Evolutionary conservation across 2,113 vertebrate genomes (phyloP), one percentile per base, ranked within the genome.

Genomic region (Oncorhynchus masou): DNA sequence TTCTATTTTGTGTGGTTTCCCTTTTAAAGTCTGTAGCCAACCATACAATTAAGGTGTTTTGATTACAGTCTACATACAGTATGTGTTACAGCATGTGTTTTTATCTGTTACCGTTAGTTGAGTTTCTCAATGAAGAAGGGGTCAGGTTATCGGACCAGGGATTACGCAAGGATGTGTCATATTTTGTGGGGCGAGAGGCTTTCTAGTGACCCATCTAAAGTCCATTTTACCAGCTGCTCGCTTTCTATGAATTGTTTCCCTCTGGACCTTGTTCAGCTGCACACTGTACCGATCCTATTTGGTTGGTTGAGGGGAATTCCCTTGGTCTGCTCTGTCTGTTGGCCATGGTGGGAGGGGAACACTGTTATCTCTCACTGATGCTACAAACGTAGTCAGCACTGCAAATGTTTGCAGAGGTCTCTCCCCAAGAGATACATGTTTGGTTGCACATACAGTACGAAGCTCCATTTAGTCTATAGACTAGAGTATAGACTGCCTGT

Each of bases 241-340:
- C 54, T 57, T 79, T 27, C 71, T 73, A 84, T 89, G 39, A 45
- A 12, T 12, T 45, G 83, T 90, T 87, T 89, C 89, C 83, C 87
- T 3, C 70, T 86, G 85, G 88, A 87, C 57, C 64, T 73, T 78
- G 71, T 80, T 84, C 75, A 75, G 72, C 81, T 67, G 74, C 74
- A 79, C 73, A 78, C 34, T 39, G 66, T 78, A 93, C 92, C 8
- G 85, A 90, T 92, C 82, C 74, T 45, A 11, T 45, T 64, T 27
- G 27, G 27, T 83, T 87, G 75, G 79, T 78, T 83, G 84, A 83
- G 75, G 83, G 70, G 79, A 86, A 84, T 79, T 74, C 64, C 81
- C 31, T 15, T 19, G 51, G 13, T 5, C 51, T 54, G 16, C 57
- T 1, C n/a, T 68, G 78, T 70, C 75, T 73, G 60, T 74, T 74